Evolutionary conservation across 2,888 invertebrate genomes (phyloP).

Genomic region (Parapristionchus giblindavisi): DNA sequence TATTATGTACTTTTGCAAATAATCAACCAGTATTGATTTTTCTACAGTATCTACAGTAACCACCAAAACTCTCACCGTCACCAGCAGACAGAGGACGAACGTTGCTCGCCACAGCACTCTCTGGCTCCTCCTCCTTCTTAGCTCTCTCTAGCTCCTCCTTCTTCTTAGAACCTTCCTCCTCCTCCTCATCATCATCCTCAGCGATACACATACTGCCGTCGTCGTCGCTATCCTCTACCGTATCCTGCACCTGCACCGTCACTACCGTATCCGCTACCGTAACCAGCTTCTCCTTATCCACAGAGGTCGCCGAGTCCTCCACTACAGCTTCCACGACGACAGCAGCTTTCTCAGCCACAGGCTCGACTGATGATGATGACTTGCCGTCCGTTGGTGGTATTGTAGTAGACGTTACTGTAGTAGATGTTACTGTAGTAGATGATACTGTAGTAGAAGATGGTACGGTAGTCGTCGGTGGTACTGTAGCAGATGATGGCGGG

Average conservation of each 20-base stretch:
- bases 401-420: not conserved
- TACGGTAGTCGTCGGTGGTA: not conserved
- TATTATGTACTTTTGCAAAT: too few relatives aligned
- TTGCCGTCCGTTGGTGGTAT: not conserved
- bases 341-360: not conserved
- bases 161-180: too few relatives aligned
- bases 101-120: too few relatives aligned
- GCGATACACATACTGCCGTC: not conserved
- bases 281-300: not conserved
- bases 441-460: not conserved
- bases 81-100: too few relatives aligned
- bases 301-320: not conserved
- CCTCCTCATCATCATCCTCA: not conserved
- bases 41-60: too few relatives aligned
- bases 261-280: not conserved
- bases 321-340: not conserved
- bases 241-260: not conserved
- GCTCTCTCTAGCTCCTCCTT: too few relatives aligned
- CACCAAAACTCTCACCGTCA: too few relatives aligned
- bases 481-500: not conserved
- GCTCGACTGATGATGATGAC: not conserved
- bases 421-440: not conserved
- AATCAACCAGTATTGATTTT: too few relatives aligned
- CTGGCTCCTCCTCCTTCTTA: too few relatives aligned
- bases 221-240: not conserved